These are phyloP conservation scores for Heterotis niloticus DNA, from an alignment of 2,113 vertebrate genomes.

Conservation along the genomic window DNA sequence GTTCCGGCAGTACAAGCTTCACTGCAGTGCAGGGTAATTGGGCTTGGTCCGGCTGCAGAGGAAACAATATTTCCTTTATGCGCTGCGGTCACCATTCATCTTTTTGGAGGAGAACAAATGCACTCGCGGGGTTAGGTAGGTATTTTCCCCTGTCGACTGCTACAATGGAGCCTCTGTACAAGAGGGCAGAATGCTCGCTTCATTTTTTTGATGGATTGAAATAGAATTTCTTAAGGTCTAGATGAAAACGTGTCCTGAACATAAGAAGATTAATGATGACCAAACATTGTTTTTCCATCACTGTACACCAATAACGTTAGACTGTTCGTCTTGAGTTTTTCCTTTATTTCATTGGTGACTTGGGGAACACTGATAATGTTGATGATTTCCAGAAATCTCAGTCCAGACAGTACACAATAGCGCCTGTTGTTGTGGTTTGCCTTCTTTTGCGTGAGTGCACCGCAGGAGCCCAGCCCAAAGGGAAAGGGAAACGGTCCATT, in stretches of 20 bases:
- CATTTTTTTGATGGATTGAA: slow-evolving; percentile 31
- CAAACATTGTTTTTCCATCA: not conserved
- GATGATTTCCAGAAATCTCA: no score
- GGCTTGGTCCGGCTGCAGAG: slow-evolving; percentile 31
- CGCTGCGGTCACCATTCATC: slow-evolving; percentile 60
- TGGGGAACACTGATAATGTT: no score
- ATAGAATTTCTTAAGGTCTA: slow-evolving; percentile 41
- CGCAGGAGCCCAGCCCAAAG: not conserved
- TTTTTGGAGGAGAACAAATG: slow-evolving; percentile 63
- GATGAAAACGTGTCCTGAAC: slow-evolving; percentile 46
- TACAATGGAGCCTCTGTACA: slow-evolving; percentile 62
- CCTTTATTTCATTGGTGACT: not conserved
- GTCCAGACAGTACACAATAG: not conserved
- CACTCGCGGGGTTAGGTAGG: slow-evolving; percentile 58
- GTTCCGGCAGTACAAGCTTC: not conserved
- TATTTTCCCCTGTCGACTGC: slow-evolving; percentile 53
- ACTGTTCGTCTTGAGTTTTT: slow-evolving; percentile 22
- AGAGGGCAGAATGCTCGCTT: slow-evolving; percentile 6
- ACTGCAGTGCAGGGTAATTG: not conserved
- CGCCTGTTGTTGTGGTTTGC: slow-evolving; percentile 5
- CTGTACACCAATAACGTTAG: not conserved
- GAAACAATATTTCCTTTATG: slow-evolving; percentile 63
- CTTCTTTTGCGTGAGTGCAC: not conserved
- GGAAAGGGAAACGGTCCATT: slow-evolving; percentile 22
- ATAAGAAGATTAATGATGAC: not conserved